Evolutionary conservation across 2,797 vertebrate species (phyloP).

Genomic region (Fringilla coelebs): DNA sequence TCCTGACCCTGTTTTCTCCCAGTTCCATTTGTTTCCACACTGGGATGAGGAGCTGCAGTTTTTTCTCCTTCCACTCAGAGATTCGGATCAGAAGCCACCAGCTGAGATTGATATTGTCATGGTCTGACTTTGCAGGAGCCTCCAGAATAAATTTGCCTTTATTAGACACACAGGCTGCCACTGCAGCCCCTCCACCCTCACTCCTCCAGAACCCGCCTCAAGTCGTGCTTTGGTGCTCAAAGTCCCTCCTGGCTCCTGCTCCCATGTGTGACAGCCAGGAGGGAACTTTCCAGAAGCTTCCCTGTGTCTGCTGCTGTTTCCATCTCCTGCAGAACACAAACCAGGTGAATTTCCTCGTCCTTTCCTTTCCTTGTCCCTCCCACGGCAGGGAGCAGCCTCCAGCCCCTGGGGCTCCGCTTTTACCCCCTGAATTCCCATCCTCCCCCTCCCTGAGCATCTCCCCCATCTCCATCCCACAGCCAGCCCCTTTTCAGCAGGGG

Average conservation of each 20-base stretch:
- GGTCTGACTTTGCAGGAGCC: background rate
- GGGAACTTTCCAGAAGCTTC: background rate
- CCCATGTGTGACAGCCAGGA: background rate
- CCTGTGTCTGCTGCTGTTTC: background rate
- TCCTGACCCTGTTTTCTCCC: background rate
- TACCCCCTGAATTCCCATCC: fast-evolving
- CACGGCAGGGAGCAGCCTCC: fast-evolving
- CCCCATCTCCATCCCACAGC: background rate
- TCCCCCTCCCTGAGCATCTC: background rate
- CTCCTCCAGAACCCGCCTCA: background rate
- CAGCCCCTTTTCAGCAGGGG: fast-evolving
- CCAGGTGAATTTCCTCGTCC: background rate
- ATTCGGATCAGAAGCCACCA: background rate
- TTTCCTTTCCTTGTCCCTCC: background rate
- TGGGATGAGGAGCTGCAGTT: background rate
- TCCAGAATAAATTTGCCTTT: conserved; percentile 54
- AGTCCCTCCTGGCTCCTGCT: background rate
- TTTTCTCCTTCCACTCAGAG: background rate
- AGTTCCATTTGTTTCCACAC: background rate
- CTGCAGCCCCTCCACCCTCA: background rate
- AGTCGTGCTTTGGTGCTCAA: background rate
- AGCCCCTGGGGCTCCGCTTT: background rate
- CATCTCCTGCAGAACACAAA: background rate
- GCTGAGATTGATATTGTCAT: background rate
- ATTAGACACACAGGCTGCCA: background rate